These are phyloP conservation scores for Callipepla squamata DNA, from an alignment of 2,113 vertebrate genomes.

Conservation along the genomic window DNA sequence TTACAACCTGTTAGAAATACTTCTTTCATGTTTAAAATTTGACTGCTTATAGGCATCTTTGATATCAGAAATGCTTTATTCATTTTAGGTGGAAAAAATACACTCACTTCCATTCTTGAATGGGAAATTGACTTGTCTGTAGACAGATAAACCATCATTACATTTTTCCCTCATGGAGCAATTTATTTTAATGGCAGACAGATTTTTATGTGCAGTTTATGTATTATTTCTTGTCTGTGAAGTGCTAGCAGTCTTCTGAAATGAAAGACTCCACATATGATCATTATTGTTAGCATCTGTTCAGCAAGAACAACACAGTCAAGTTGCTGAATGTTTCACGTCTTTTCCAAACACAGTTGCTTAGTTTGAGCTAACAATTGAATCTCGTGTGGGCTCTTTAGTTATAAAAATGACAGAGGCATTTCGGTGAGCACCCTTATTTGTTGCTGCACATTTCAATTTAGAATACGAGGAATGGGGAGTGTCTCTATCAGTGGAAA, in stretches of 20 bases:
- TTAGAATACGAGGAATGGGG: background rate
- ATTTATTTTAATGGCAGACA: background rate
- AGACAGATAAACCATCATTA: background rate
- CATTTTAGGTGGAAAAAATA: background rate
- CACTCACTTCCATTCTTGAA: background rate
- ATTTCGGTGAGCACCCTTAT: background rate
- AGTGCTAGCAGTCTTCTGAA: background rate
- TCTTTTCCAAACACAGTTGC: background rate
- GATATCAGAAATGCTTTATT: background rate
- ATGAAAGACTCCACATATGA: background rate
- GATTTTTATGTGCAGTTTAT: background rate
- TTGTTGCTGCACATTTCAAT: background rate
- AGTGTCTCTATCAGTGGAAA: background rate
- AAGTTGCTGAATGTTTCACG: background rate
- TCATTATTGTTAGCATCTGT: background rate
- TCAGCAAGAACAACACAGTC: background rate
- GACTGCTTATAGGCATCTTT: background rate
- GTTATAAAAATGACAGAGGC: background rate
- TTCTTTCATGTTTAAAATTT: background rate
- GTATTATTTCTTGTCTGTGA: background rate
- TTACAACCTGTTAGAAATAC: background rate
- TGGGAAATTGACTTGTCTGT: background rate
- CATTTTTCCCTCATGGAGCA: background rate
- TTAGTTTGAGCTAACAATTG: background rate
- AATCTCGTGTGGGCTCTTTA: background rate